Evolutionary conservation across 2,113 vertebrate species (phyloP).

Genomic region (Antechinus stuartii): DNA sequence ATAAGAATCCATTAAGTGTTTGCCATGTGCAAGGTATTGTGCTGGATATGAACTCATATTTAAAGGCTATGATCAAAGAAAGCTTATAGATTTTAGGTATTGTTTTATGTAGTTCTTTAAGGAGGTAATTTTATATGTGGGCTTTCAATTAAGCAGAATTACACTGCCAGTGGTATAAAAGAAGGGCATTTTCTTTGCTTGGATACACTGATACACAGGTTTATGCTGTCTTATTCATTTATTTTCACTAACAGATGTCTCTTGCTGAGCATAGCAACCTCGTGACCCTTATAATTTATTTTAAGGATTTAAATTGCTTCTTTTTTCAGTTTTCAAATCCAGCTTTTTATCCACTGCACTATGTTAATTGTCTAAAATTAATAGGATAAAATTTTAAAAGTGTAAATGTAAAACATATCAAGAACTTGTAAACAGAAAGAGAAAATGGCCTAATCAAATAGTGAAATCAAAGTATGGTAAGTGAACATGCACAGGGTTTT

Average conservation of each 20-base stretch:
- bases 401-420: not conserved
- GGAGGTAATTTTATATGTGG: not conserved
- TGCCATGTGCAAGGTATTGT: not conserved
- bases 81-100: conserved; percentile 43
- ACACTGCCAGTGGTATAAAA: conserved; percentile 60
- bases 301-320: conserved; percentile 42
- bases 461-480: not conserved
- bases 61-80: conserved; percentile 60
- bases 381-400: not conserved
- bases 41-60: not conserved
- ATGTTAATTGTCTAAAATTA: not conserved
- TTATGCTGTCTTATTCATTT: conserved; percentile 77
- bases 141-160: conserved; percentile 76
- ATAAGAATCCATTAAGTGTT: not conserved
- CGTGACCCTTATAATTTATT: conserved; percentile 72
- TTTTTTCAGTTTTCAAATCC: not conserved
- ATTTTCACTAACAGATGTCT: conserved; percentile 78
- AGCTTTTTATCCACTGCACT: not conserved
- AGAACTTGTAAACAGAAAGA: not conserved
- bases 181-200: conserved; percentile 73
- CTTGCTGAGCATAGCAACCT: conserved; percentile 50
- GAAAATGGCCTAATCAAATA: not conserved
- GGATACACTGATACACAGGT: conserved; percentile 69
- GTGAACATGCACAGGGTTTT: not conserved
- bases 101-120: not conserved